These are phyloP conservation scores for Pentamera pediparva DNA, from an alignment of 53 echinoderm and acorn worm genomes.

Conservation along the genomic window DNA sequence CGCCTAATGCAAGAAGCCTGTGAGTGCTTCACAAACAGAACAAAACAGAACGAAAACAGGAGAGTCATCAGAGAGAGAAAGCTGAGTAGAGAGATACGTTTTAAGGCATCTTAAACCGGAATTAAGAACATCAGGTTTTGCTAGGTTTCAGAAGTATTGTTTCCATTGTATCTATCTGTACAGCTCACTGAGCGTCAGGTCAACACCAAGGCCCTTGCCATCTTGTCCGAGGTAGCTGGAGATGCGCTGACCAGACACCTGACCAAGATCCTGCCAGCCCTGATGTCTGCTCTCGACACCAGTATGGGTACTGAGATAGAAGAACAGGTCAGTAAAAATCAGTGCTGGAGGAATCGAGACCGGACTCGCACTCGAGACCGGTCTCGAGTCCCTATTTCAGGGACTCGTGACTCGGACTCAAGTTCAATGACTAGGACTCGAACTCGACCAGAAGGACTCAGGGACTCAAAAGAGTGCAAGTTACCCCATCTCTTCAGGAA, in stretches of 20 bases:
- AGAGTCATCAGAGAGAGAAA: too few species aligned
- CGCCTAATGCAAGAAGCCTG: too few species aligned
- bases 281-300: constrained; percentile 79
- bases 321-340: constrained; percentile 45
- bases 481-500: too few species aligned
- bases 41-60: too few species aligned
- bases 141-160: background rate
- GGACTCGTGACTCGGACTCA: background rate
- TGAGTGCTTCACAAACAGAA: too few species aligned
- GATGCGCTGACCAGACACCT: constrained; percentile 81
- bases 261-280: constrained; percentile 78
- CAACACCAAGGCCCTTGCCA: constrained; percentile 86
- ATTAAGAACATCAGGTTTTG: background rate
- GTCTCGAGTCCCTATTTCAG: background rate
- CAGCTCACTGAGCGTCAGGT: constrained; percentile 84
- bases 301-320: constrained; percentile 68
- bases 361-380: too few species aligned
- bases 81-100: too few species aligned
- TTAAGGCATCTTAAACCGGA: too few species aligned
- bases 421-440: too few species aligned
- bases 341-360: background rate
- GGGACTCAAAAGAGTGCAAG: too few species aligned
- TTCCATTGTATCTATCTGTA: background rate
- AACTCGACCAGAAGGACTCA: too few species aligned
- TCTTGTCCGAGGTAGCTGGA: constrained; percentile 90